phyloP scores from a whole-genome alignment of 2,797 vertebrate genomes.

The Acrossocheilus wenchowensis region DNA sequence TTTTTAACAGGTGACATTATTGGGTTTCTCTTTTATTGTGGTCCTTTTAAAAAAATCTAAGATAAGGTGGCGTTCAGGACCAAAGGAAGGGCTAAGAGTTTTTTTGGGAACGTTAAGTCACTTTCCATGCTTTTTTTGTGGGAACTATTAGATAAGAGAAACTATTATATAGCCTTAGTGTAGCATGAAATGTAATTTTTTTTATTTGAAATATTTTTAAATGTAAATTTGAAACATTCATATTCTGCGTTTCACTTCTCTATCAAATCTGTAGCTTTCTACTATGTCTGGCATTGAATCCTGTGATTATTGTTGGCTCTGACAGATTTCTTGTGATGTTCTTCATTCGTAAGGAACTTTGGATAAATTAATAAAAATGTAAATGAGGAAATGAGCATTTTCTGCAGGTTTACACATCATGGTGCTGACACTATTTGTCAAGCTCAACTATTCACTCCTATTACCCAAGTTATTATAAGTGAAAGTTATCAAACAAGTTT shows the following conservation, averaged over 20 bases:
- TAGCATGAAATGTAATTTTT: neutral
- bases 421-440: neutral
- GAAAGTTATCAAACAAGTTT: neutral
- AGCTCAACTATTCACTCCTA: neutral
- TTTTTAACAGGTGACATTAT: conserved; percentile 79
- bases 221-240: neutral
- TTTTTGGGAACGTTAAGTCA: neutral
- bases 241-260: neutral
- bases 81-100: conserved; percentile 13
- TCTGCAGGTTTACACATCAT: neutral
- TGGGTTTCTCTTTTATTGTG: conserved; percentile 62
- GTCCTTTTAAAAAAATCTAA: conserved; percentile 1
- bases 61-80: neutral
- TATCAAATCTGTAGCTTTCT: neutral
- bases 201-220: too few species aligned
- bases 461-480: neutral
- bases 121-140: neutral
- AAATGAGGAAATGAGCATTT: neutral
- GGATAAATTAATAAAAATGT: neutral
- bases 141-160: neutral
- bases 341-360: neutral
- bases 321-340: neutral
- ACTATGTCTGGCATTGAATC: neutral
- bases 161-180: neutral
- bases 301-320: neutral